Conservation (phyloP, 2,113 vertebrate genomes). For the Petrocephalus microphthalmus region DNA sequence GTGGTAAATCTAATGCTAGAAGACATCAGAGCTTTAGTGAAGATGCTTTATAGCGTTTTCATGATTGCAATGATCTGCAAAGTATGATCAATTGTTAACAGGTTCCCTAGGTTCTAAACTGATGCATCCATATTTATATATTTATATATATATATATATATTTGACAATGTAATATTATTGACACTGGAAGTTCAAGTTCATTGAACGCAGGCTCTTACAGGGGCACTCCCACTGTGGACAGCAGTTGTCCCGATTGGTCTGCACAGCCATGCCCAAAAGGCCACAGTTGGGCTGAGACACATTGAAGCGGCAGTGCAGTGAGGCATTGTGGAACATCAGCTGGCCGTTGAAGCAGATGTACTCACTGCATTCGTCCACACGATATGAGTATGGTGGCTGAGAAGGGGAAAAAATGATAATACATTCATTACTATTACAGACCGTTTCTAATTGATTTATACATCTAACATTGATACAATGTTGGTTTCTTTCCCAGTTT, state of each 20-base stretch:
- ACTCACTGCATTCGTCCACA: constrained; percentile 85
- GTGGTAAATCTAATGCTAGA: not conserved
- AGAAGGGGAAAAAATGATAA: constrained; percentile 20
- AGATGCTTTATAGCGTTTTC: not conserved
- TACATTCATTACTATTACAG: not conserved
- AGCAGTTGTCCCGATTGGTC: constrained; percentile 83
- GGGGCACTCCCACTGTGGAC: constrained; percentile 92
- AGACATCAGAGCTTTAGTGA: not conserved
- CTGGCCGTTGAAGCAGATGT: constrained; percentile 80
- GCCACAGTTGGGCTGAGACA: constrained; percentile 79
- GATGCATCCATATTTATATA: not conserved
- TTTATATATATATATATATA: not conserved
- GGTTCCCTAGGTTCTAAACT: not conserved
- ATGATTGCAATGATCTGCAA: not conserved
- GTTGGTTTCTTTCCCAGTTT: not conserved
- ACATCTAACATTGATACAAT: not conserved
- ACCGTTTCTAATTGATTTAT: not conserved
- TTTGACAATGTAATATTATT: not conserved
- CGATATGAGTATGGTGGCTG: constrained; percentile 75
- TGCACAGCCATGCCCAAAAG: constrained; percentile 87
- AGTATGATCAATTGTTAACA: not conserved
- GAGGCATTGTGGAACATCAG: constrained; percentile 88
- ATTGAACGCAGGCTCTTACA: constrained; percentile 62
- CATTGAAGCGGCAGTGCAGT: constrained; percentile 77
- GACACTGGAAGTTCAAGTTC: not conserved